Evolutionary conservation across 2,888 invertebrate species (phyloP).

Genomic region (Stenurella melanura): DNA sequence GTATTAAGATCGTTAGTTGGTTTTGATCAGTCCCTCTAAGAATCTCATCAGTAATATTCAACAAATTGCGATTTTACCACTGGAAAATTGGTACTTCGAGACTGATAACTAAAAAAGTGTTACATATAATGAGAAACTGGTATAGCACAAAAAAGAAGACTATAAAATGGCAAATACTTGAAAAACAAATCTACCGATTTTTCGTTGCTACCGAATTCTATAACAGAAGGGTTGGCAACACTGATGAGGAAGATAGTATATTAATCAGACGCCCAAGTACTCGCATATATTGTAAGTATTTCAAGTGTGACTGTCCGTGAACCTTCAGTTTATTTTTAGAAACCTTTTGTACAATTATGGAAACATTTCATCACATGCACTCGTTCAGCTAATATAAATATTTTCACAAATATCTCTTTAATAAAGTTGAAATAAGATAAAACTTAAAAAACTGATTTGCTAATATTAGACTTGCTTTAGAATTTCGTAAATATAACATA

Average conservation of each 20-base stretch:
- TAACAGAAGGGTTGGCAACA: too few relatives aligned
- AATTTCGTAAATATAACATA: neutral
- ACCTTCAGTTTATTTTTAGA: constrained; percentile 12
- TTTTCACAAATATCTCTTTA: neutral
- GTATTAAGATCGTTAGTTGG: too few relatives aligned
- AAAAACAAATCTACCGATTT: too few relatives aligned
- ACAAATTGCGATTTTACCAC: too few relatives aligned
- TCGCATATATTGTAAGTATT: neutral
- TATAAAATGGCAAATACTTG: too few relatives aligned
- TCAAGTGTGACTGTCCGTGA: constrained; percentile 13
- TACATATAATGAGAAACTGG: too few relatives aligned
- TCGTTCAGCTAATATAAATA: neutral
- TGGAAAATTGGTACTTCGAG: too few relatives aligned
- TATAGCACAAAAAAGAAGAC: too few relatives aligned
- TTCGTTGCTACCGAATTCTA: too few relatives aligned
- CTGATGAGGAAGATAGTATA: neutral
- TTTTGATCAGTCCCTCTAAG: too few relatives aligned
- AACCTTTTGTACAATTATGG: constrained; percentile 7
- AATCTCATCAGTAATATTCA: too few relatives aligned
- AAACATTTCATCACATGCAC: constrained; percentile 9
- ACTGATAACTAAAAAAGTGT: too few relatives aligned
- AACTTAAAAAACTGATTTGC: neutral
- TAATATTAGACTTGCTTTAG: neutral
- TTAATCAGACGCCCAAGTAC: neutral
- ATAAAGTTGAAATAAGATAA: neutral